A percentile compares a stretch with the other conserved stretches of the same genome.
Evolutionary conservation across 1,140 invertebrate species (phyloP).

Genomic region (Drosophila oshimai): DNA sequence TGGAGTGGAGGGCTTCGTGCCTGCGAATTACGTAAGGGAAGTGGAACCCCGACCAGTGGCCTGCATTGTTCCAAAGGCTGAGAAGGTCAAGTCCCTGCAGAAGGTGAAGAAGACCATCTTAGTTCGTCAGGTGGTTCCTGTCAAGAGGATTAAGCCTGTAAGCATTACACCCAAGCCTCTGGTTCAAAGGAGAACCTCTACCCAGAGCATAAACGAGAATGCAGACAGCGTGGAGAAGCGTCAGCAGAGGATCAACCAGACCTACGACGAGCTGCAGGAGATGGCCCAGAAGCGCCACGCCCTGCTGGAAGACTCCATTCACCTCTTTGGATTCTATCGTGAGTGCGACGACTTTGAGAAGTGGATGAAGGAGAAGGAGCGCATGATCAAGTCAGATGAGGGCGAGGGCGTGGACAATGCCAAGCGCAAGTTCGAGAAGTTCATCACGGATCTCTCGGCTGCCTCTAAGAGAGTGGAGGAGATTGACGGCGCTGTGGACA

Average conservation of each 20-base stretch:
- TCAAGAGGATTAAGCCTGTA: slow-evolving; percentile 85
- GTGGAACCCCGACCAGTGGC: slow-evolving; percentile 92
- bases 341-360: slow-evolving; percentile 99
- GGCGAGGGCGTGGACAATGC: slow-evolving; percentile 94
- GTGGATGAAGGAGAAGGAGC: slow-evolving; percentile 98
- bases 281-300: slow-evolving; percentile 90
- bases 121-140: slow-evolving; percentile 92
- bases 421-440: slow-evolving; percentile 97
- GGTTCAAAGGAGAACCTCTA: slow-evolving; percentile 83
- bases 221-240: slow-evolving; percentile 92
- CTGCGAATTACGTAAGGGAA: slow-evolving; percentile 98
- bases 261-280: slow-evolving; percentile 91
- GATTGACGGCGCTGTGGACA: slow-evolving; percentile 94
- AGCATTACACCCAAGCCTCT: slow-evolving; percentile 83
- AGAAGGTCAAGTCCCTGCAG: slow-evolving; percentile 92
- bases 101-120: slow-evolving; percentile 95
- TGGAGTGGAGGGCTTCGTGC: slow-evolving; percentile 97
- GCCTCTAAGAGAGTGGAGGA: slow-evolving; percentile 94
- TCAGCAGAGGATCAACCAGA: slow-evolving; percentile 90
- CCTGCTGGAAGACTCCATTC: slow-evolving; percentile 95
- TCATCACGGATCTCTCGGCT: slow-evolving; percentile 96
- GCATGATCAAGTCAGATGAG: slow-evolving; percentile 93
- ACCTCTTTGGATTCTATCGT: slow-evolving; percentile 96
- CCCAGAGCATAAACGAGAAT: slow-evolving; percentile 76
- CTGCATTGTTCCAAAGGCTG: slow-evolving; percentile 91